Evolutionary conservation across 1,140 invertebrate genomes (phyloP), one percentile per base, ranked within the genome.

Genomic region (Nasonia vitripennis): DNA sequence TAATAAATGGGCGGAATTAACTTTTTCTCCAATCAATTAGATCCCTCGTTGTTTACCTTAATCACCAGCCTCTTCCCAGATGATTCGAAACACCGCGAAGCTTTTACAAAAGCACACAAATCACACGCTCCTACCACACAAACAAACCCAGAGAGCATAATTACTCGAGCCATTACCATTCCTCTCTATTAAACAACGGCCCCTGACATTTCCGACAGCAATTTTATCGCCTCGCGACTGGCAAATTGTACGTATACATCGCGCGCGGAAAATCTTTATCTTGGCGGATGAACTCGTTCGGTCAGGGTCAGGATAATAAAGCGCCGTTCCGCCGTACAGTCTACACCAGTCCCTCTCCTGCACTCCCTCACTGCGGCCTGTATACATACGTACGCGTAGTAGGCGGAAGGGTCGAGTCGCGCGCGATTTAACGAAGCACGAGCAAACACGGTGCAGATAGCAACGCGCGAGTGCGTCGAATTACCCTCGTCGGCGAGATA

Each of bases 251-350:
- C 17, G 34, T 37, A 37, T 37, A 7, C 20, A 17, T 6, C 4
- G 7, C 27, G 27, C 1, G 41, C 9, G 41, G 41, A 71, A 71
- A 71, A 71, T 71, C 27, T 71, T 34, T 71, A 14, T 34, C 27
- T 27, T 11, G 27, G 27, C 14, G 27, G 12, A n/a, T 71, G 70
- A 71, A n/a, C 27, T 12, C 10, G 27, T 71, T 71, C 27, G 20
- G 70, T 71, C 70, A 71, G 27, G 70, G 27, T 71, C 70, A 71
- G 23, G 27, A 71, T 17, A 31, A 71, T 71, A 34, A 71, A 31
- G 27, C 27, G 23, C 1, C 55, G 17, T n/a, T 37, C 34, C 34
- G 34, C 34, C 34, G 34, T 37, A 5, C 34, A 37, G 34, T 37
- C 34, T 37, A 37, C 34, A 37, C 5, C 4, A n/a, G 17, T 62